Base-by-base conservation (phyloP, 2,113 vertebrate genomes). In the Ceyx cyanopectus region DNA sequence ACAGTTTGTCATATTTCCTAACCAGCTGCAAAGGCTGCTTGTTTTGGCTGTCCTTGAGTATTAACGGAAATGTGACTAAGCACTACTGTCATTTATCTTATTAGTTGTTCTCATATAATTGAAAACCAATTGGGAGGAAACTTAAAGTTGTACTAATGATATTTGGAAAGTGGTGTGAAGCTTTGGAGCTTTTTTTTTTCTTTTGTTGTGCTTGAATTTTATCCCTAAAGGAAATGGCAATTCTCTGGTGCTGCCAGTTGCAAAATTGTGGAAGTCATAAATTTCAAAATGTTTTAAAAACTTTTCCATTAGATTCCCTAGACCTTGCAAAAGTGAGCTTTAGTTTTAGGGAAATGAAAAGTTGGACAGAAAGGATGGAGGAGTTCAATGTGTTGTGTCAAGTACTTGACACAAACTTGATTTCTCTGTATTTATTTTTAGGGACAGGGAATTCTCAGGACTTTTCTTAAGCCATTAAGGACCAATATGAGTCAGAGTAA, bases 1-100 rank as follows among this genome's bases (percentile, higher is more conserved):
- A 54, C 14, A 34, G 29, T 84, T 85, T 90, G 51, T 45, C 27
- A 48, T 76, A 22, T 90, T 92, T 92, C 73, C 72, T 72, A 78
- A 60, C 79, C 32, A 57, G 51, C 78, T 65, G 26, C 58, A 2
- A 72, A 80, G 10, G 58, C 74, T 89, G 16, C 46, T 89, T 94
- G 73, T 95, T 93, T 94, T 86, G 61, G 23, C 54, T 88, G 73
- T 86, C 72, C 90, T 93, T 95, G 76, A 78, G 61, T 24, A 37
- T n/a, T 34, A 32, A 81, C 61, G 58, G 91, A 93, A 86, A 94
- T 69, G 76, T 78, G 66, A 54, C 50, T 68, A 53, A 92, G 81
- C 79, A 74, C 62, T n/a, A 6, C n/a, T 87, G 88, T 75, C 48
- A 76, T 80, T 83, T 61, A 88, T 89, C 79, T 62, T 74, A 51